Evolutionary conservation across 2,797 vertebrate genomes (phyloP).

Genomic region (Microhierax caerulescens): DNA sequence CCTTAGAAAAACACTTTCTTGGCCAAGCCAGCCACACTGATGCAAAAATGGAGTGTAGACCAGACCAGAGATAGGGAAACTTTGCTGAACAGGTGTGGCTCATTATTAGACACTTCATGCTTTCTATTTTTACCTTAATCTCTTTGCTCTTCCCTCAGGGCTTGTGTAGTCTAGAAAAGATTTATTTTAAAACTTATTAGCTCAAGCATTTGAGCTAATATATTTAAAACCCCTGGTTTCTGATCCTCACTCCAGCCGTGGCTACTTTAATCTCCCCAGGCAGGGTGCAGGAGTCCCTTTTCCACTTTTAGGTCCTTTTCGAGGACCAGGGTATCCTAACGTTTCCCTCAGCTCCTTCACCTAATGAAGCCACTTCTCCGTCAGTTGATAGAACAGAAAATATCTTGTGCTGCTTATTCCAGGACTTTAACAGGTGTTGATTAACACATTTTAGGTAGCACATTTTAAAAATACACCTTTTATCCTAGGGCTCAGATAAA

Average conservation of each 20-base stretch:
- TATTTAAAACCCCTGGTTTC: slow-evolving; percentile 29
- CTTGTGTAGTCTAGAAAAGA: slow-evolving; percentile 63
- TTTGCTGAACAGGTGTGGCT: slow-evolving; percentile 53
- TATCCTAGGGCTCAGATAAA: not conserved
- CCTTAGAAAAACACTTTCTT: not conserved
- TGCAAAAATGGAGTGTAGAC: not conserved
- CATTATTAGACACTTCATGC: slow-evolving; percentile 47
- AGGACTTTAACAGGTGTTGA: slow-evolving; percentile 11
- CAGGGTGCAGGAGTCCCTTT: not conserved
- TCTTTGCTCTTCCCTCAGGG: slow-evolving; percentile 50
- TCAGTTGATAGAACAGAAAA: not conserved
- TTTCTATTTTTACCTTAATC: slow-evolving; percentile 70
- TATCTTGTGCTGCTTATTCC: not conserved
- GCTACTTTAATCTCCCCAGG: not conserved
- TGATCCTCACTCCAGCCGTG: not conserved
- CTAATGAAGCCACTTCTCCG: not conserved
- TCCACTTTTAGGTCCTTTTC: not conserved
- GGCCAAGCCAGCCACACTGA: not conserved
- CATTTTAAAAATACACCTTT: slow-evolving; percentile 20
- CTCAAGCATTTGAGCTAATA: slow-evolving; percentile 34
- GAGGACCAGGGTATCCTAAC: not conserved
- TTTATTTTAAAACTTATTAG: slow-evolving; percentile 68
- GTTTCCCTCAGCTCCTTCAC: not conserved
- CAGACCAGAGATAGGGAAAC: slow-evolving; percentile 44
- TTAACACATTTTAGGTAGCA: slow-evolving; percentile 23